Base-by-base conservation (phyloP, 2,113 vertebrate species). In the Platanista minor region DNA sequence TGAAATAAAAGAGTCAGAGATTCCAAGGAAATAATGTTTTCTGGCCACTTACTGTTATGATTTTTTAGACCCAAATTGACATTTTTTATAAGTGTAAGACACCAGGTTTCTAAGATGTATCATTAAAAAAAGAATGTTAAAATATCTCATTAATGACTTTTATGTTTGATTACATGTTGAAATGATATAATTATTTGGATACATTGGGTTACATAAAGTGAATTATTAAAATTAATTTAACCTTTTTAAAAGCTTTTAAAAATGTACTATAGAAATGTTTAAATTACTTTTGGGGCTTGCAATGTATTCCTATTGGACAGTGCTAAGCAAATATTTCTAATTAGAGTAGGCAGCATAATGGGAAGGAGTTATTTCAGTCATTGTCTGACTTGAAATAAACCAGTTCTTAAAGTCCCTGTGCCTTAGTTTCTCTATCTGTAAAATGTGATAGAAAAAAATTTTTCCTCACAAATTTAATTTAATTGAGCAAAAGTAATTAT, bases 71-170 rank as follows among this genome's bases (percentile, higher is more conserved):
- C 31, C 10, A 18, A 82, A 69, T 62, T 67, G 31, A 88, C 75
- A 41, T 59, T n/a, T 75, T 71, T 54, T 7, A 0, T 78, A 71
- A 69, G 13, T 92, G 2, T 72, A 54, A 91, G 95, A 88, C 72
- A 78, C 27, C 29, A 72, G 33, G 43, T 67, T 91, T 66, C 31
- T 59, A 88, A 94, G 86, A 64, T 20, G 80, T 74, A 43, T 29
- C 59, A 43, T 69, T 91, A 7, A 52, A 78, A 69, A 62, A 25
- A 33, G 25, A 74, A 52, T 62, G 27, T 39, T 66, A 74, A 84
- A 96, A 46, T 54, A 71, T 71, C 46, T 96, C 39, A 84, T 12
- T 90, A 86, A 15, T 97, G 57, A 86, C 77, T 86, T 91, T 62
- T 59, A 64, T 78, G 57, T 81, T 61, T 61, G 66, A 46, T 96